phyloP scores from a whole-genome alignment of 2,888 invertebrate species.

The Synanthedon andrenaeformis region DNA sequence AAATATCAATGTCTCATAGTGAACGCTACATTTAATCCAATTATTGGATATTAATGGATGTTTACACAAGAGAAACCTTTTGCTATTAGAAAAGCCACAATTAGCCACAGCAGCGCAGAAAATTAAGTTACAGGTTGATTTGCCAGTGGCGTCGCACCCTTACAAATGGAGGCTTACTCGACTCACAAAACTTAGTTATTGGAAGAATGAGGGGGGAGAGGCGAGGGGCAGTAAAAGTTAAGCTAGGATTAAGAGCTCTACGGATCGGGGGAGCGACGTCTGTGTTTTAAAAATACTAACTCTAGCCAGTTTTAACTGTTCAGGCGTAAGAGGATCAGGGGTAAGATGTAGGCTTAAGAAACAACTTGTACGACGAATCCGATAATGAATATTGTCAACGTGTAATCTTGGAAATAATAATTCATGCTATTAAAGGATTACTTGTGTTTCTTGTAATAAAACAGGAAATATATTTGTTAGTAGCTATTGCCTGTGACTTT shows the following conservation, averaged over 20 bases:
- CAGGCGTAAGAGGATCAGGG: background rate
- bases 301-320: background rate
- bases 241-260: constrained; percentile 16
- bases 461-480: too few relatives aligned
- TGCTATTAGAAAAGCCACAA: background rate
- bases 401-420: too few relatives aligned
- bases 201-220: constrained; percentile 10
- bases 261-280: constrained; percentile 5
- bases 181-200: constrained; percentile 20
- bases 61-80: background rate
- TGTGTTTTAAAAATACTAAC: background rate
- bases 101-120: background rate
- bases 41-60: too few relatives aligned
- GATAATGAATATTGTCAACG: too few relatives aligned
- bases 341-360: too few relatives aligned
- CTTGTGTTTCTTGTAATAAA: too few relatives aligned
- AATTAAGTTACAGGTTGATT: background rate
- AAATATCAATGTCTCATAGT: too few relatives aligned
- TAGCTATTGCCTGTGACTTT: too few relatives aligned
- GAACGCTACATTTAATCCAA: too few relatives aligned
- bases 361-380: too few relatives aligned
- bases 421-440: too few relatives aligned
- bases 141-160: background rate
- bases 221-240: constrained; percentile 12
- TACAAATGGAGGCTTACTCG: constrained; percentile 11